Percentiles rank a stretch among this genome's conserved stretches.
phyloP scores from a whole-genome alignment of 2,113 vertebrate genomes.

The Gambusia affinis region DNA sequence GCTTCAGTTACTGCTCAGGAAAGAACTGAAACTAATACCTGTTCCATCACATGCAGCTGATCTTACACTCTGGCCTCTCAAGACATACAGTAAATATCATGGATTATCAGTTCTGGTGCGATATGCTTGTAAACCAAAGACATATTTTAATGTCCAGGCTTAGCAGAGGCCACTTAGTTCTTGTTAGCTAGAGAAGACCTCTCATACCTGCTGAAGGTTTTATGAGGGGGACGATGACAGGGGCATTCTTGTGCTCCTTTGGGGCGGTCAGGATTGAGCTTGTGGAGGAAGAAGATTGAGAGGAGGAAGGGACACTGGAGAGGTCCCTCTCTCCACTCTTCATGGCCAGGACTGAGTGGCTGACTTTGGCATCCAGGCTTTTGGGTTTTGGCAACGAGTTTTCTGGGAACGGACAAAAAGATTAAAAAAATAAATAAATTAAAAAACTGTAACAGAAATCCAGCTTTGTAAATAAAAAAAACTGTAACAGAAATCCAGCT shows the following conservation, averaged over 20 bases:
- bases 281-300: constrained; percentile 73
- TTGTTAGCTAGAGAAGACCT: not conserved
- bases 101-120: constrained; percentile 1
- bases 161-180: not conserved
- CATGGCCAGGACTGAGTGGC: constrained; percentile 61
- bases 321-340: constrained; percentile 71
- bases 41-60: constrained; percentile 2
- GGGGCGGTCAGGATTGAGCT: constrained; percentile 63
- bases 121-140: not conserved
- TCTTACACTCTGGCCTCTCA: constrained; percentile 6
- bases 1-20: constrained; percentile 14
- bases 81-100: constrained; percentile 1
- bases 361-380: constrained; percentile 60
- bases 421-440: constrained; percentile 6
- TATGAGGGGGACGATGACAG: constrained; percentile 80
- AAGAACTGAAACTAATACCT: constrained; percentile 15
- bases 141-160: not conserved
- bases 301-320: constrained; percentile 62
- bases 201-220: constrained; percentile 80
- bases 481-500: constrained; percentile 59
- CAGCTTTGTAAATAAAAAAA: not conserved
- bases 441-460: constrained; percentile 57
- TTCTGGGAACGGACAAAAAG: constrained; percentile 59
- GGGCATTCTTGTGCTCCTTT: constrained; percentile 76
- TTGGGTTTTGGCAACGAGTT: constrained; percentile 77